phyloP scores from a whole-genome alignment of 1,140 invertebrate genomes.

The Drosophila mayri region DNA sequence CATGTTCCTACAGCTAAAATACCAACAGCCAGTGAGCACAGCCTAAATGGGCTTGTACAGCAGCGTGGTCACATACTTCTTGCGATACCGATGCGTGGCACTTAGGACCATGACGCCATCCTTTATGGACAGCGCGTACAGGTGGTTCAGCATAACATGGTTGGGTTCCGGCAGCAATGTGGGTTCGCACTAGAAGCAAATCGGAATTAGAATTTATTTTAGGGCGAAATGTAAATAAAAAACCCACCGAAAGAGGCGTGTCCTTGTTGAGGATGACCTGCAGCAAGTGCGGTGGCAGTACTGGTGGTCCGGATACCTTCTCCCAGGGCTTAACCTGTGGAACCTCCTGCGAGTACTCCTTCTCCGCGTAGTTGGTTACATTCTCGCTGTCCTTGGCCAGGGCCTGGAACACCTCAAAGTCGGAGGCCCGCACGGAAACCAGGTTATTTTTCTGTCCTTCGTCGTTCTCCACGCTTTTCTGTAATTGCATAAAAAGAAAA shows the following conservation, averaged over 20 bases:
- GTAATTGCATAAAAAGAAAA: constrained; percentile 60
- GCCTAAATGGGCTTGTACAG: constrained; percentile 98
- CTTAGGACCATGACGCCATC: constrained; percentile 99
- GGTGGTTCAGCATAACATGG: constrained; percentile 99
- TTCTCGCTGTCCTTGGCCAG: constrained; percentile 96
- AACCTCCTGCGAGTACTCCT: constrained; percentile 96
- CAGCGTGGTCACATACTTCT: constrained; percentile 99
- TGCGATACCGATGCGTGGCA: constrained; percentile 98
- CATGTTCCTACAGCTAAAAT: constrained; percentile 40
- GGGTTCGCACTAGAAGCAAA: constrained; percentile 94
- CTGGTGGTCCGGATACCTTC: constrained; percentile 96
- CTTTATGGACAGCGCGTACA: constrained; percentile 99
- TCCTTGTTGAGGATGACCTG: constrained; percentile 99
- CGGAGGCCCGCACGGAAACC: constrained; percentile 95
- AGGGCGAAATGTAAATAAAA: background rate
- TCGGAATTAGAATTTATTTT: constrained; percentile 66
- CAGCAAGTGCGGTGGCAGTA: constrained; percentile 97
- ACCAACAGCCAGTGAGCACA: constrained; percentile 9
- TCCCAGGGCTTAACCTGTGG: constrained; percentile 96
- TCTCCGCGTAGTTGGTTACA: constrained; percentile 89
- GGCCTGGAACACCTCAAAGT: constrained; percentile 99
- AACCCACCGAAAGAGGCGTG: constrained; percentile 93
- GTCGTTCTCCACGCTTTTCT: constrained; percentile 95
- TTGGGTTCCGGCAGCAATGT: constrained; percentile 99
- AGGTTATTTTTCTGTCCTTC: constrained; percentile 96